These are phyloP conservation scores for Liparis tanakae DNA, from an alignment of 2,797 vertebrate species.

Conservation along the genomic window DNA sequence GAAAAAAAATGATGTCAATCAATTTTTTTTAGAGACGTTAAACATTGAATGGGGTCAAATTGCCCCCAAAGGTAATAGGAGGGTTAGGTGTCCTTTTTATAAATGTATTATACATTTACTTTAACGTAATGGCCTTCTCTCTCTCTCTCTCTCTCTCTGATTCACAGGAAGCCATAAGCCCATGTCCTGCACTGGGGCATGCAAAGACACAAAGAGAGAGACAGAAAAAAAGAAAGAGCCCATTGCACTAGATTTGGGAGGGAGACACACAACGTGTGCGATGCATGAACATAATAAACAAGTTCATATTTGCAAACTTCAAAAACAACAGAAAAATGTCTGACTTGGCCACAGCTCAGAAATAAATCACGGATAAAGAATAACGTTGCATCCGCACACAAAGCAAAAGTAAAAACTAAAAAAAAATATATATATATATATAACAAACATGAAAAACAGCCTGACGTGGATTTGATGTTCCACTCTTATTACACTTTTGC, in stretches of 20 bases:
- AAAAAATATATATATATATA: too few relatives aligned
- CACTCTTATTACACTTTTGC: neutral
- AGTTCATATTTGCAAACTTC: neutral
- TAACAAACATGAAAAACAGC: neutral
- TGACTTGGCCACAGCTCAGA: neutral
- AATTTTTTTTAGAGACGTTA: too few relatives aligned
- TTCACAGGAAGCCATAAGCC: constrained; percentile 40
- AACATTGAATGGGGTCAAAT: too few relatives aligned
- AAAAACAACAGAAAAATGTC: too few relatives aligned
- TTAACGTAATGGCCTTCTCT: neutral
- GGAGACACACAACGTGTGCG: neutral
- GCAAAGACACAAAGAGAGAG: constrained; percentile 22
- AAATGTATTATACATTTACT: neutral
- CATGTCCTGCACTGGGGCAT: constrained; percentile 33
- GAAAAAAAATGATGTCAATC: too few relatives aligned
- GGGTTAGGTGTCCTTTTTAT: neutral
- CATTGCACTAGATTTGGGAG: neutral
- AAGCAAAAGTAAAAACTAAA: neutral
- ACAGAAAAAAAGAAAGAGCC: neutral
- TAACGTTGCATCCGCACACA: neutral
- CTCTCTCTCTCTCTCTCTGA: neutral
- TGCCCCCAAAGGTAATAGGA: too few relatives aligned
- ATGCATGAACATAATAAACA: neutral
- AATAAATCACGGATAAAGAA: neutral
- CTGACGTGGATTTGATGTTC: neutral